These are phyloP conservation scores for Falcaria lacertinaria DNA, from an alignment of 2,888 invertebrate genomes.

Conservation along the genomic window DNA sequence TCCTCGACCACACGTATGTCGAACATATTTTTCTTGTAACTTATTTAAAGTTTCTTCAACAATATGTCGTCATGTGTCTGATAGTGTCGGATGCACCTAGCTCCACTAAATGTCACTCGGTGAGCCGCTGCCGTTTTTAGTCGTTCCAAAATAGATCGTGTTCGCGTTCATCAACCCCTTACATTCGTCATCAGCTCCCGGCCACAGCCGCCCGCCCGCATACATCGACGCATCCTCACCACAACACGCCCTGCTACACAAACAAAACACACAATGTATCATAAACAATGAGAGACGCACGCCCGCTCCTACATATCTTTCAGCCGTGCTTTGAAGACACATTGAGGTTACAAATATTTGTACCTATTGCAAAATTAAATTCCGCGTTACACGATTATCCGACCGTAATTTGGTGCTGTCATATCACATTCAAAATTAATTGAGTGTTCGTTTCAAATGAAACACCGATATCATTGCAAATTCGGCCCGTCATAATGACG, in stretches of 20 bases:
- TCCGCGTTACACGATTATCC: slow-evolving; percentile 30
- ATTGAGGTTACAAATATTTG: slow-evolving; percentile 28
- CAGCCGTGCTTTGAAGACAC: slow-evolving; percentile 12
- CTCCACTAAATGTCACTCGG: slow-evolving; percentile 75
- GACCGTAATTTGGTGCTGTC: slow-evolving; percentile 62
- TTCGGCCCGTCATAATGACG: slow-evolving; percentile 64
- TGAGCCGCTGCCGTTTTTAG: slow-evolving; percentile 70
- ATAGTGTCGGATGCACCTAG: slow-evolving; percentile 70
- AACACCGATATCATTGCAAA: slow-evolving; percentile 51
- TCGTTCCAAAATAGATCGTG: slow-evolving; percentile 71
- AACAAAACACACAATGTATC: slow-evolving; percentile 34
- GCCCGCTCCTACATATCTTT: slow-evolving; percentile 9
- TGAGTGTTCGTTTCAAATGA: slow-evolving; percentile 53
- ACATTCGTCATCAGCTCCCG: slow-evolving; percentile 62
- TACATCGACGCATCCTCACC: slow-evolving; percentile 50
- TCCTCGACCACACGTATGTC: neutral
- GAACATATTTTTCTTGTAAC: neutral
- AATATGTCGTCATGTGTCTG: slow-evolving; percentile 16
- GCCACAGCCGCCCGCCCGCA: slow-evolving; percentile 44
- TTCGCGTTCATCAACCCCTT: slow-evolving; percentile 76
- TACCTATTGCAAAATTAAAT: slow-evolving; percentile 26
- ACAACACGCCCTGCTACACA: slow-evolving; percentile 15
- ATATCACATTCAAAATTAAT: slow-evolving; percentile 65
- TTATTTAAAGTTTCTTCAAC: neutral
- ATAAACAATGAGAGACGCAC: slow-evolving; percentile 16